phyloP scores from a whole-genome alignment of 1,140 invertebrate species.

The Hermatobates lingyangjiaoensis region DNA sequence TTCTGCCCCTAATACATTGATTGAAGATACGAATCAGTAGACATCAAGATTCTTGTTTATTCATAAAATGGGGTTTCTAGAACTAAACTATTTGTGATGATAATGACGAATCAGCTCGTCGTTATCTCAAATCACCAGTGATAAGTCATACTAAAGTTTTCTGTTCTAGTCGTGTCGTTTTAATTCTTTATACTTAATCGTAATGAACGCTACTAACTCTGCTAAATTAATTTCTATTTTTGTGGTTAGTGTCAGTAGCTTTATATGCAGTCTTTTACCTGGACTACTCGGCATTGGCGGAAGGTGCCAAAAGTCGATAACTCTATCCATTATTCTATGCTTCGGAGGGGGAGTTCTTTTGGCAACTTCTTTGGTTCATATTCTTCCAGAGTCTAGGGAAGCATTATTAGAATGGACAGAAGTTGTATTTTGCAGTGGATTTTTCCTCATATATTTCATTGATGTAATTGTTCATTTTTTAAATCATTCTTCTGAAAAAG shows the following conservation, averaged over 20 bases:
- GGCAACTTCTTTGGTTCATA: slow-evolving; percentile 72
- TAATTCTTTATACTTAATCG: too few species aligned
- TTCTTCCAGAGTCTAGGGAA: slow-evolving; percentile 53
- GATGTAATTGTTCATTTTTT: slow-evolving; percentile 30
- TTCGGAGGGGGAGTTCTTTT: slow-evolving; percentile 83
- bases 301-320: slow-evolving; percentile 1
- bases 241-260: slow-evolving; percentile 1
- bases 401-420: slow-evolving; percentile 21
- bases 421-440: slow-evolving; percentile 31
- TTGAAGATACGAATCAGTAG: too few species aligned
- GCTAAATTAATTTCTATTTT: slow-evolving; percentile 5
- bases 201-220: background rate
- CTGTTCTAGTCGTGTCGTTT: too few species aligned
- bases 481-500: background rate
- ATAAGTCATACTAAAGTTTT: too few species aligned
- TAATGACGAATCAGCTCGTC: too few species aligned
- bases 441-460: slow-evolving; percentile 34
- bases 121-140: too few species aligned
- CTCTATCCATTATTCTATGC: slow-evolving; percentile 34
- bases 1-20: too few species aligned
- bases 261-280: slow-evolving; percentile 6
- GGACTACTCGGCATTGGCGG: slow-evolving; percentile 5
- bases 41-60: too few species aligned
- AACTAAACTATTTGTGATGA: too few species aligned
- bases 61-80: too few species aligned